Percentiles rank a stretch among this genome's conserved stretches.
phyloP scores from a whole-genome alignment of 2,113 vertebrate species.

The Camelus bactrianus region DNA sequence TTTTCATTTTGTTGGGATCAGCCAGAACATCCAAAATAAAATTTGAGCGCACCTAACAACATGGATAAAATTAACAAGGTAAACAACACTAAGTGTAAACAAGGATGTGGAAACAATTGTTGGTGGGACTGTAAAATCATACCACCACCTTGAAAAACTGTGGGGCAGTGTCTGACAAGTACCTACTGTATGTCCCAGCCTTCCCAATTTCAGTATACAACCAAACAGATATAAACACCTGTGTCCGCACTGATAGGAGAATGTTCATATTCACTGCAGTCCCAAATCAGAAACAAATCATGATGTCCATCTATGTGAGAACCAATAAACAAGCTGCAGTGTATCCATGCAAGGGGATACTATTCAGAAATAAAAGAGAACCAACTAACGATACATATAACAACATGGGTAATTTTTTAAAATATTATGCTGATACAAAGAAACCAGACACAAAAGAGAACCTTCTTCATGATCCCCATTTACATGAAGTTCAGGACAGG shows the following conservation, averaged over 20 bases:
- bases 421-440: neutral
- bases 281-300: neutral
- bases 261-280: neutral
- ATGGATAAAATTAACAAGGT: neutral
- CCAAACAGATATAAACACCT: neutral
- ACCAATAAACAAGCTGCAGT: neutral
- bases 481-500: neutral
- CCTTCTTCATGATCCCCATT: neutral
- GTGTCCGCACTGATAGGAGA: neutral
- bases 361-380: neutral
- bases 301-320: neutral
- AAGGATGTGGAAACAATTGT: neutral
- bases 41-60: neutral
- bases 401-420: neutral
- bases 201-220: neutral
- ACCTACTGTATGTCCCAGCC: neutral
- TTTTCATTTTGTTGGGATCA: neutral
- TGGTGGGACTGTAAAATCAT: neutral
- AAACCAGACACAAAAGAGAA: neutral
- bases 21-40: neutral
- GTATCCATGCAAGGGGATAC: neutral
- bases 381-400: neutral
- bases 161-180: neutral
- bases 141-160: neutral
- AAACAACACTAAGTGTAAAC: neutral